Percentiles rank a stretch among this genome's conserved stretches.
Conservation (phyloP, 1,140 invertebrate genomes). For the Drosophila parabipectinata region DNA sequence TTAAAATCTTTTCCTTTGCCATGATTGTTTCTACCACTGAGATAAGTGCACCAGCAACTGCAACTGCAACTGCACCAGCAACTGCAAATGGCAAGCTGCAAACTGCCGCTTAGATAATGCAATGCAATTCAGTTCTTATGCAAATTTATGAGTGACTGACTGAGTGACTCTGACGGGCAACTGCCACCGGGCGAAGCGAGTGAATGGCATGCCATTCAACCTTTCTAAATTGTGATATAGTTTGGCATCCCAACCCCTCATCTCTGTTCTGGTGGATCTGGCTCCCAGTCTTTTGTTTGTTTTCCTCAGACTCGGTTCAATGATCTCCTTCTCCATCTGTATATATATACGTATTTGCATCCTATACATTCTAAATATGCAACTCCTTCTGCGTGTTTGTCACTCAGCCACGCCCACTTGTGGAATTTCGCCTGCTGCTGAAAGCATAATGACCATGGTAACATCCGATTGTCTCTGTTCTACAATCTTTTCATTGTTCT, state of each 20-base stretch:
- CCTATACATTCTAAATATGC: slow-evolving; percentile 6
- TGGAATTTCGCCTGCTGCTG: slow-evolving; percentile 34
- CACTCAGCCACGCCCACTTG: slow-evolving; percentile 57
- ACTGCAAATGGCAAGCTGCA: slow-evolving; percentile 23
- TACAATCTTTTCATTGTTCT: slow-evolving; percentile 35
- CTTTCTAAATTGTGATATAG: slow-evolving; percentile 75
- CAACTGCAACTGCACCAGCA: slow-evolving; percentile 26
- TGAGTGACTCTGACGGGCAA: slow-evolving; percentile 52
- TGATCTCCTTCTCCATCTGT: slow-evolving; percentile 32
- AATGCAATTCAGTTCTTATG: slow-evolving; percentile 65
- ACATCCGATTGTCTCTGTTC: slow-evolving; percentile 29
- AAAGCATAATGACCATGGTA: slow-evolving; percentile 44
- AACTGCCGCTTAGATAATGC: slow-evolving; percentile 73
- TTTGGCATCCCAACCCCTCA: slow-evolving; percentile 41
- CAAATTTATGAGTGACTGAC: slow-evolving; percentile 79
- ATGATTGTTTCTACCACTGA: slow-evolving; percentile 65
- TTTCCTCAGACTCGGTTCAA: slow-evolving; percentile 41
- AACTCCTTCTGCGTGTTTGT: slow-evolving; percentile 40
- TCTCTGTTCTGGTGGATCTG: neutral
- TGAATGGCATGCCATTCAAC: slow-evolving; percentile 77
- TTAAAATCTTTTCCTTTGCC: slow-evolving; percentile 68
- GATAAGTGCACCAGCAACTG: slow-evolving; percentile 62
- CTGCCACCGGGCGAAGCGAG: slow-evolving; percentile 53
- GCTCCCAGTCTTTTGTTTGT: slow-evolving; percentile 46
- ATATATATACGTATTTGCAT: neutral